These are phyloP conservation scores for Ceratina japonica DNA, from an alignment of 1,140 invertebrate genomes.

Conservation along the genomic window DNA sequence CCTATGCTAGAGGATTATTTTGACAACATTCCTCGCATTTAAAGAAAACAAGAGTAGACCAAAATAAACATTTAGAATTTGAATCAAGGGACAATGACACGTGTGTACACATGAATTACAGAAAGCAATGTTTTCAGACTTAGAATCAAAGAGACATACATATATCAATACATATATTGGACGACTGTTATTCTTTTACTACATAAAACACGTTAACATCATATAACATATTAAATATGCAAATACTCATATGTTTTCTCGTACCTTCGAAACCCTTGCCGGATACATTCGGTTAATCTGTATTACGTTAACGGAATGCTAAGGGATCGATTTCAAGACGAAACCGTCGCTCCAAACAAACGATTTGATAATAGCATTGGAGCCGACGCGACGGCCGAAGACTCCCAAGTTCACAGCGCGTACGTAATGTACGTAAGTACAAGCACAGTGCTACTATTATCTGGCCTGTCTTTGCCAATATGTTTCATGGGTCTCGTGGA, in stretches of 20 bases:
- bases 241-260: slow-evolving; percentile 9
- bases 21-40: not conserved
- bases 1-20: too few relatives aligned
- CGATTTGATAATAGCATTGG: slow-evolving; percentile 13
- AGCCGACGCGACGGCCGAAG: slow-evolving; percentile 26
- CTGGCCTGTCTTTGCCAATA: slow-evolving; percentile 14
- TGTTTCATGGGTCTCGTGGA: slow-evolving; percentile 19
- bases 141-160: too few relatives aligned
- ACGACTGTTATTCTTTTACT: not conserved
- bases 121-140: not conserved
- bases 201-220: not conserved
- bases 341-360: slow-evolving; percentile 19
- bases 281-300: slow-evolving; percentile 47
- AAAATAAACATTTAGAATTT: not conserved
- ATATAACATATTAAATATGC: not conserved
- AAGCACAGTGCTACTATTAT: slow-evolving; percentile 18
- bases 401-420: slow-evolving; percentile 3
- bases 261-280: slow-evolving; percentile 47
- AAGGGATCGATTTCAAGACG: slow-evolving; percentile 38
- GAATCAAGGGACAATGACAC: not conserved
- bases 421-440: too few relatives aligned
- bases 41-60: not conserved
- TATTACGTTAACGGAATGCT: slow-evolving; percentile 15
- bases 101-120: not conserved
- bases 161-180: not conserved